Conservation (phyloP, 2,888 invertebrate genomes). For the Cartodere bifasciata region DNA sequence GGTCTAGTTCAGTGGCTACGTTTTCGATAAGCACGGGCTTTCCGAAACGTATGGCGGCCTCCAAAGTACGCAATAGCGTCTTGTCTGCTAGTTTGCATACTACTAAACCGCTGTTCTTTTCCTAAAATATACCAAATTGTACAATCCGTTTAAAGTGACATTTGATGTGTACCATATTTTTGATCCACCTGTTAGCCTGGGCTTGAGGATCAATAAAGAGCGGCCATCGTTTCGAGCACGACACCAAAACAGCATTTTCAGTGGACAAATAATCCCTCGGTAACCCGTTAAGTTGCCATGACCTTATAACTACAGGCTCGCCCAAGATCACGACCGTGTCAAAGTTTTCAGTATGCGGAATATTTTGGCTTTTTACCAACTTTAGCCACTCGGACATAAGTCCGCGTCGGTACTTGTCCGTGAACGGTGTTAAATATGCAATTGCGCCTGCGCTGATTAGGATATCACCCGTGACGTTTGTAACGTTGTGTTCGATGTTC, state of each 20-base stretch:
- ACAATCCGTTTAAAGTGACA: neutral
- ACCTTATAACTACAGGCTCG: constrained; percentile 61
- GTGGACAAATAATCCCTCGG: constrained; percentile 77
- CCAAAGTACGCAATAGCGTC: constrained; percentile 55
- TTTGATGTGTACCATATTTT: constrained; percentile 61
- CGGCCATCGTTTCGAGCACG: constrained; percentile 75
- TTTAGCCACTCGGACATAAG: constrained; percentile 46
- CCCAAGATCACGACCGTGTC: constrained; percentile 54
- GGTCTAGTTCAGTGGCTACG: constrained; percentile 73
- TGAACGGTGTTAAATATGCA: constrained; percentile 71
- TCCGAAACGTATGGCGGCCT: constrained; percentile 60
- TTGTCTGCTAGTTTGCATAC: constrained; percentile 60
- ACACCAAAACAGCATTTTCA: constrained; percentile 78
- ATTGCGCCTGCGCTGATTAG: constrained; percentile 58
- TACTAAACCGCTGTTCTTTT: constrained; percentile 55
- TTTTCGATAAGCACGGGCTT: constrained; percentile 72
- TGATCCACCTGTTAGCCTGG: constrained; percentile 86
- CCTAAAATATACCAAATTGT: constrained; percentile 33
- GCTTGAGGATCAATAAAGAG: constrained; percentile 87
- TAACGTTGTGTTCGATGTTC: constrained; percentile 40
- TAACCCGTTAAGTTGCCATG: constrained; percentile 76
- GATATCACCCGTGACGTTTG: constrained; percentile 59
- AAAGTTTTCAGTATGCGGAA: constrained; percentile 57
- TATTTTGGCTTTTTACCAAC: constrained; percentile 35
- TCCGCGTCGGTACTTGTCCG: constrained; percentile 46